phyloP scores from a whole-genome alignment of 2,888 invertebrate species.

The Ceramica pisi region DNA sequence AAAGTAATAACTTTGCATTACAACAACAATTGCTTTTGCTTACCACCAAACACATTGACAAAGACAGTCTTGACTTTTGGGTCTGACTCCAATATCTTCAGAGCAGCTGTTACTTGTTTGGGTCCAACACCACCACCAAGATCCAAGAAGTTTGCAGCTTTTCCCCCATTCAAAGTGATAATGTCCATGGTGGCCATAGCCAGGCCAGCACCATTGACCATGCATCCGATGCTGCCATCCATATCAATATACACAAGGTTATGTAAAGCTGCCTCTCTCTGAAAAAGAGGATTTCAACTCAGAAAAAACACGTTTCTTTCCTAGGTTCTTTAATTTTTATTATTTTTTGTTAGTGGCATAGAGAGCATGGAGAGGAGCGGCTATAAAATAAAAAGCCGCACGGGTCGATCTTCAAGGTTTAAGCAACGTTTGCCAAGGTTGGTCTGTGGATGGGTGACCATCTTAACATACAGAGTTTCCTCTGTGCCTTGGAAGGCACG shows the following conservation, averaged over 20 bases:
- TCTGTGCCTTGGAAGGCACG: too few relatives aligned
- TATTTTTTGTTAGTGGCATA: too few relatives aligned
- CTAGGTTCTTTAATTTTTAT: too few relatives aligned
- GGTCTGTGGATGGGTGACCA: too few relatives aligned
- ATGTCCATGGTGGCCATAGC: slow-evolving; percentile 99
- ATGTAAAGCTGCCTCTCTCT: slow-evolving; percentile 96
- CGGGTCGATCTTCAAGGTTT: too few relatives aligned
- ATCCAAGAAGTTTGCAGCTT: slow-evolving; percentile 99
- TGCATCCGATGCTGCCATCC: slow-evolving; percentile 99
- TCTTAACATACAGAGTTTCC: too few relatives aligned
- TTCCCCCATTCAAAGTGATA: slow-evolving; percentile 98
- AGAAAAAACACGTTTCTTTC: too few relatives aligned
- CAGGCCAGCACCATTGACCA: slow-evolving; percentile 99
- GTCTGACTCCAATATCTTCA: slow-evolving; percentile 96
- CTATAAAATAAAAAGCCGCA: too few relatives aligned
- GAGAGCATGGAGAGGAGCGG: too few relatives aligned
- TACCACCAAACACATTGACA: slow-evolving; percentile 98
- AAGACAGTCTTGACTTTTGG: slow-evolving; percentile 98
- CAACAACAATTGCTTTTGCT: slow-evolving; percentile 59
- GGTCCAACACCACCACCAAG: slow-evolving; percentile 99
- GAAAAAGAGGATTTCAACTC: slow-evolving; percentile 53
- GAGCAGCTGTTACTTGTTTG: slow-evolving; percentile 97
- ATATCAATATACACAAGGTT: slow-evolving; percentile 99
- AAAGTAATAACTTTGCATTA: background rate
- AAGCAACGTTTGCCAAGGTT: too few relatives aligned